A percentile compares a stretch with the other conserved stretches of the same genome.
Conservation (phyloP, 2,113 vertebrate genomes). For the Corapipo altera region DNA sequence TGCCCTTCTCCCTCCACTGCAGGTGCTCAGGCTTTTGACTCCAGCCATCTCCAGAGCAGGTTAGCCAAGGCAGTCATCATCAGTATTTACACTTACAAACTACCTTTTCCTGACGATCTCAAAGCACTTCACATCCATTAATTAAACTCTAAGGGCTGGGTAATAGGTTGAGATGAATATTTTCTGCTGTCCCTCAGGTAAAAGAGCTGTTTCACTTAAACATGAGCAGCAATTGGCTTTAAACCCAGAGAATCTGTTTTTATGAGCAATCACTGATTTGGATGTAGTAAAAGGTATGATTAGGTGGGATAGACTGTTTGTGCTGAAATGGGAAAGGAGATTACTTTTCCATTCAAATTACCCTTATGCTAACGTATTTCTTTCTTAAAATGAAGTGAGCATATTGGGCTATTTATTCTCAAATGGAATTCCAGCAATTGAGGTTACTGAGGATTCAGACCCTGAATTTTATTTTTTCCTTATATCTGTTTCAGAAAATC, state of each 20-base stretch:
- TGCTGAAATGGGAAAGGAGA: background rate
- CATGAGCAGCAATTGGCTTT: background rate
- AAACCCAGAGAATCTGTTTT: background rate
- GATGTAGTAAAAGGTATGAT: background rate
- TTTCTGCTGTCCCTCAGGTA: background rate
- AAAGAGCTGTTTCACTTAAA: background rate
- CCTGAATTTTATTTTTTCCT: background rate
- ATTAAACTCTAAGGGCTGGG: conserved; percentile 5
- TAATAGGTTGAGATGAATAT: background rate
- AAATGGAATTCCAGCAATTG: background rate
- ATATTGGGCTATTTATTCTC: background rate
- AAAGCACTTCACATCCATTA: background rate
- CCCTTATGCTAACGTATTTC: background rate
- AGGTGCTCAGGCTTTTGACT: background rate
- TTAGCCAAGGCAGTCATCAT: background rate
- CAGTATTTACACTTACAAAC: background rate
- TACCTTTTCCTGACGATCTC: background rate
- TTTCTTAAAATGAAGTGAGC: background rate
- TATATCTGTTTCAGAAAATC: background rate
- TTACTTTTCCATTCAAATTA: conserved; percentile 17
- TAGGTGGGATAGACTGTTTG: background rate
- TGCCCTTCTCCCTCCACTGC: background rate
- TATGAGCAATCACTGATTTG: background rate
- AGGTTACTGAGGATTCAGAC: background rate
- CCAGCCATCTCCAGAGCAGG: background rate